Evolutionary conservation across 2,888 invertebrate species (phyloP), one percentile per base, ranked within the genome.

Genomic region (Mythimna lalbum): DNA sequence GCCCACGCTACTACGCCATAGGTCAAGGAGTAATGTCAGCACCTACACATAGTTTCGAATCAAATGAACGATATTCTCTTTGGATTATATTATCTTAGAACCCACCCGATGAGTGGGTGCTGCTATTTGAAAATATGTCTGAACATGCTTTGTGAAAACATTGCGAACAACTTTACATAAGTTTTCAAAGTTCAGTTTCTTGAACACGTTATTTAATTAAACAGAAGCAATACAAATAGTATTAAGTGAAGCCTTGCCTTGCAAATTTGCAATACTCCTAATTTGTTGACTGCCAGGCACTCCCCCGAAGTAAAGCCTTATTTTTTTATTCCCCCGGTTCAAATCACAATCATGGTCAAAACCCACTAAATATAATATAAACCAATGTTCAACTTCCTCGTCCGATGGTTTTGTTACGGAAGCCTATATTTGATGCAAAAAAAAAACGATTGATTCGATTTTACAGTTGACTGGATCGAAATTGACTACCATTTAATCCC

Each of bases 401-500:
- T 84, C 72, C 69, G 78, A 74, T 73, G 80, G 78, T 84, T 86
- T 84, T 78, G 57, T 81, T 69, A 78, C 86, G 88, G 88, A 90
- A 87, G 80, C 69, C 65, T 75, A 70, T 47, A 63, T 71, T 67
- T 65, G 55, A 76, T 72, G 67, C 50, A 78, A 63, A 71, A 87
- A 71, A 87, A 88, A 88, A 87, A 87, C 76, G 66, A 80, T 80
- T 81, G 69, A 87, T 78, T 82, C 85, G 86, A 91, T 91, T 91
- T 90, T 86, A 88, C 86, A 88, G 85, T 85, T 85, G 84, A 69
- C 53, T 84, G 88, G 73, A 72, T 76, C 69, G 76, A 78, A 87
- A 86, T 85, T 81, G 82, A 78, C 71, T 68, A 62, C 59, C 39
- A 72, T 69, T 74, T 76, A 72, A 75, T 68, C 71, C 52, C 52